phyloP scores from a whole-genome alignment of 2,888 invertebrate genomes.

The Plutella xylostella region DNA sequence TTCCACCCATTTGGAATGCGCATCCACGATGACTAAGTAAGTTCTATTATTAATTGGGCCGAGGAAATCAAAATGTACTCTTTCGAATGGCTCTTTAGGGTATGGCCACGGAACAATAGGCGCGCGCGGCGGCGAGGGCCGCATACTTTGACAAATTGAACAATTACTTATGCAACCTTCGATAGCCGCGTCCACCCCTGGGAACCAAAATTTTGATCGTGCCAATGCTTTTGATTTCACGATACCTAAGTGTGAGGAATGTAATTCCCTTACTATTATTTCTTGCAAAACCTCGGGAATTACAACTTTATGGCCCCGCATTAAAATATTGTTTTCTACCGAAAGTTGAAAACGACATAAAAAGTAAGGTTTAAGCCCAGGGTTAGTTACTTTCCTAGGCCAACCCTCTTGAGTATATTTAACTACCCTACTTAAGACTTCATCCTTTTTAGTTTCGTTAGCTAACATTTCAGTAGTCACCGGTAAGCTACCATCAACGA shows the following conservation, averaged over 20 bases:
- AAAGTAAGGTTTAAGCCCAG: background rate
- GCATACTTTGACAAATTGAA: background rate
- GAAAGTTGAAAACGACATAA: background rate
- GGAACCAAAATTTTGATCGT: slow-evolving; percentile 3
- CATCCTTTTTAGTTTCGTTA: background rate
- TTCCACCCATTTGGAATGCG: slow-evolving; percentile 3
- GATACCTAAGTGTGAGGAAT: background rate
- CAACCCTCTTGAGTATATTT: background rate
- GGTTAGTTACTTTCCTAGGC: background rate
- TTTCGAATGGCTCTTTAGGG: background rate
- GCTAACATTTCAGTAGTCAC: background rate
- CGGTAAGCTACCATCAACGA: background rate
- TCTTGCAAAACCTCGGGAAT: background rate
- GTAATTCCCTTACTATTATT: background rate
- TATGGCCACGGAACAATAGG: slow-evolving; percentile 1
- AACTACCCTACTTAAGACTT: background rate
- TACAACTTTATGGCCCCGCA: slow-evolving; percentile 3
- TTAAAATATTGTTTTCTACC: background rate
- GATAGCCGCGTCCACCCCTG: background rate
- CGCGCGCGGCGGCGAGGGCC: slow-evolving; percentile 2
- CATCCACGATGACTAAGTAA: background rate
- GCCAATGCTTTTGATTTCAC: slow-evolving; percentile 1
- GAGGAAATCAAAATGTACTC: slow-evolving; percentile 5
- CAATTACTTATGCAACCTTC: background rate
- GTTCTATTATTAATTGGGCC: slow-evolving; percentile 6